Percentiles rank a stretch among this genome's conserved stretches.
phyloP scores from a whole-genome alignment of 2,113 vertebrate genomes.

The Gasterosteus aculeatus region DNA sequence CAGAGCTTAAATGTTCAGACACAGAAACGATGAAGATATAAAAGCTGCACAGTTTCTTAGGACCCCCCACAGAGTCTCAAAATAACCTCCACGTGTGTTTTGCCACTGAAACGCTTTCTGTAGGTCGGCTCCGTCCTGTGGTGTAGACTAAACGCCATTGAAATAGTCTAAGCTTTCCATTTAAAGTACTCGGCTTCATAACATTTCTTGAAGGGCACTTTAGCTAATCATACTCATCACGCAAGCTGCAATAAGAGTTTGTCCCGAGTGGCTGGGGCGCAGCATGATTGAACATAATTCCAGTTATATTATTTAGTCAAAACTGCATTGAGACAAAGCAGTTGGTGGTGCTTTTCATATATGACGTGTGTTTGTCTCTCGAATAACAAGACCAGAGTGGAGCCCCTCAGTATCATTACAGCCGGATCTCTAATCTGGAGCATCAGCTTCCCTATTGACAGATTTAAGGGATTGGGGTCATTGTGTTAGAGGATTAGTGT shows the following conservation, averaged over 20 bases:
- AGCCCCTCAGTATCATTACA: conserved; percentile 67
- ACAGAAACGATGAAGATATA: conserved; percentile 28
- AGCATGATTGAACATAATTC: conserved; percentile 7
- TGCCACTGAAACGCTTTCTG: conserved; percentile 3
- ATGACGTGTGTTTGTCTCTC: conserved; percentile 21
- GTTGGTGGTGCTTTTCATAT: conserved; percentile 15
- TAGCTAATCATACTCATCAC: conserved; percentile 4
- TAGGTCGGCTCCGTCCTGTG: not conserved
- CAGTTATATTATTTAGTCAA: conserved; percentile 4
- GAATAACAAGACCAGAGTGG: conserved; percentile 41
- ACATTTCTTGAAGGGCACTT: not conserved
- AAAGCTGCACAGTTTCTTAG: conserved; percentile 27
- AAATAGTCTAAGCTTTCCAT: not conserved
- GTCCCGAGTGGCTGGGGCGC: conserved; percentile 5
- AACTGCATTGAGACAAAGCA: not conserved
- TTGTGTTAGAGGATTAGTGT: conserved; percentile 80
- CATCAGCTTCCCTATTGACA: conserved; percentile 80
- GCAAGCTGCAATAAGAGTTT: not conserved
- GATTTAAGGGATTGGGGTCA: conserved; percentile 83
- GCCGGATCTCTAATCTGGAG: conserved; percentile 73
- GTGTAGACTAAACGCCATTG: conserved; percentile 8
- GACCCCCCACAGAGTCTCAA: conserved; percentile 2
- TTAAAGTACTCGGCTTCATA: not conserved
- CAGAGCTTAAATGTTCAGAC: conserved; percentile 30
- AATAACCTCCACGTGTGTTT: not conserved